phyloP scores from a whole-genome alignment of 2,888 invertebrate species.

The Pasiphila rectangulata region DNA sequence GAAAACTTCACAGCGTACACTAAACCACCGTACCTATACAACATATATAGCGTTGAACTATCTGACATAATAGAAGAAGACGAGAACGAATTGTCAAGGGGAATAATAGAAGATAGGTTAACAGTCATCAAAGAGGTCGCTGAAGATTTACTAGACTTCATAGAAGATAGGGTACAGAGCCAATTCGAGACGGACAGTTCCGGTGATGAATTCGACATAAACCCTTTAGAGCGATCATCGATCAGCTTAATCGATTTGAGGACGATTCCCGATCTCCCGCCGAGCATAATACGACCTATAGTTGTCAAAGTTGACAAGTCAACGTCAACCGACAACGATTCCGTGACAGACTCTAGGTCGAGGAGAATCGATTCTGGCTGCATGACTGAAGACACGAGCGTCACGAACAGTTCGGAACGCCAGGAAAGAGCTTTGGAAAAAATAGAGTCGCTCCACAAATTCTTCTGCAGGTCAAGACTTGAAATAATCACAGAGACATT shows the following conservation, averaged over 20 bases:
- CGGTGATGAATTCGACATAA: slow-evolving; percentile 65
- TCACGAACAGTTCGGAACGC: slow-evolving; percentile 55
- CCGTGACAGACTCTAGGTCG: slow-evolving; percentile 60
- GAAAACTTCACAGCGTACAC: slow-evolving; percentile 69
- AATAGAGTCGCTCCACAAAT: slow-evolving; percentile 66
- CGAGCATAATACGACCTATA: slow-evolving; percentile 66
- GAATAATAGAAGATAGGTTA: slow-evolving; percentile 52
- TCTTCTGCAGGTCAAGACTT: slow-evolving; percentile 69
- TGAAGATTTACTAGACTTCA: slow-evolving; percentile 59
- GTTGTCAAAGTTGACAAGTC: slow-evolving; percentile 66
- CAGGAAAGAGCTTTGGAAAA: slow-evolving; percentile 67
- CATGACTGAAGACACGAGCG: slow-evolving; percentile 67
- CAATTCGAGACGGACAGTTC: slow-evolving; percentile 50
- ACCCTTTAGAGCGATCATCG: slow-evolving; percentile 55
- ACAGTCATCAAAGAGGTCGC: slow-evolving; percentile 50
- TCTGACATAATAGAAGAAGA: slow-evolving; percentile 75
- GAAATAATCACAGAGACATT: slow-evolving; percentile 72
- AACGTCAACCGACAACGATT: slow-evolving; percentile 69
- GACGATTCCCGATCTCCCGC: slow-evolving; percentile 69
- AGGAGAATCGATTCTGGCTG: slow-evolving; percentile 62
- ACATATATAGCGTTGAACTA: slow-evolving; percentile 63
- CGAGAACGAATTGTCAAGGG: slow-evolving; percentile 57
- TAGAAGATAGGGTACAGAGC: slow-evolving; percentile 58
- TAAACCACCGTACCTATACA: slow-evolving; percentile 57
- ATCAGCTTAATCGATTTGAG: slow-evolving; percentile 70